These are phyloP conservation scores for Lota lota DNA, from an alignment of 2,113 vertebrate species.

Conservation along the genomic window DNA sequence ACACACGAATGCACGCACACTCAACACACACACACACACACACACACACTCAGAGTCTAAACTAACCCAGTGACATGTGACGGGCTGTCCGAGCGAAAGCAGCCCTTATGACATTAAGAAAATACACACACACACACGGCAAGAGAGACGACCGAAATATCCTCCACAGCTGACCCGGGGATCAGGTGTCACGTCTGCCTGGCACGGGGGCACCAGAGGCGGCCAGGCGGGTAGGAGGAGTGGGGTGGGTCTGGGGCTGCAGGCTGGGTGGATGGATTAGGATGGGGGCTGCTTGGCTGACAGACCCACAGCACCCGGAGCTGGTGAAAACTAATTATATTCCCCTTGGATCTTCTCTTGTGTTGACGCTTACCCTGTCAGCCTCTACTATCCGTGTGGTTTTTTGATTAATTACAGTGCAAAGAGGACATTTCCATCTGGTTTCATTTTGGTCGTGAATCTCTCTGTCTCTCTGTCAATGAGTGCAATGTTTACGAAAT, in stretches of 20 bases:
- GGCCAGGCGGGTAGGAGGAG: not conserved
- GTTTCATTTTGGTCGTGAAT: not conserved
- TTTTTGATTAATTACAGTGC: slow-evolving; percentile 30
- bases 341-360: slow-evolving; percentile 29
- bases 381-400: not conserved
- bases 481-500: slow-evolving; percentile 60
- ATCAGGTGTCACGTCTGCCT: slow-evolving; percentile 67
- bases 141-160: slow-evolving; percentile 63
- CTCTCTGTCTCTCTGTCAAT: not conserved
- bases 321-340: slow-evolving; percentile 27
- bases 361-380: slow-evolving; percentile 26
- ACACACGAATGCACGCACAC: slow-evolving; percentile 6
- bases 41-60: slow-evolving; percentile 26
- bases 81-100: slow-evolving; percentile 56
- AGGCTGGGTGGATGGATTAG: slow-evolving; percentile 21
- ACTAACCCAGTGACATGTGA: slow-evolving; percentile 63
- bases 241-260: slow-evolving; percentile 17
- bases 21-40: not conserved
- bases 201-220: slow-evolving; percentile 26
- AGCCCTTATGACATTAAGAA: slow-evolving; percentile 63
- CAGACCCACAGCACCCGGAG: slow-evolving; percentile 10
- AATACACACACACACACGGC: slow-evolving; percentile 41
- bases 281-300: slow-evolving; percentile 23
- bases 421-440: slow-evolving; percentile 19
- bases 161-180: slow-evolving; percentile 69